phyloP scores from a whole-genome alignment of 2,797 vertebrate genomes.

The Halcyon leucocephala region DNA sequence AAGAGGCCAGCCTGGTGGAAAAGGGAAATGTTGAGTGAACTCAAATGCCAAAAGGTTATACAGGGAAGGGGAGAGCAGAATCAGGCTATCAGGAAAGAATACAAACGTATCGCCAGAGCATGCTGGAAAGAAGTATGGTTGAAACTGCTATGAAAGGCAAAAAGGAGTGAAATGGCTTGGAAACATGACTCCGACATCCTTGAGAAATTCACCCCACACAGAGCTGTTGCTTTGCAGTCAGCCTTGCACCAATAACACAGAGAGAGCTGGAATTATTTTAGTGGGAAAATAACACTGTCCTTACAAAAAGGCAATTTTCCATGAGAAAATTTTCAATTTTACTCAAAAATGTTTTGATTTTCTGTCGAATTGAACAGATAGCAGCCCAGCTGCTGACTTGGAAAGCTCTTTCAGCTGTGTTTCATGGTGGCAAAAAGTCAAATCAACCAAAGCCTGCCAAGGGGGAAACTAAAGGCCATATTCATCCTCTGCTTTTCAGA shows the following conservation, averaged over 20 bases:
- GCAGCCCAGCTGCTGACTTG: neutral
- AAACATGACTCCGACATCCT: neutral
- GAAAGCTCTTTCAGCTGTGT: conserved; percentile 4
- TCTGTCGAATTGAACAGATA: neutral
- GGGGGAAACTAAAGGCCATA: neutral
- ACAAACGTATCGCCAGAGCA: neutral
- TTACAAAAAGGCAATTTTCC: neutral
- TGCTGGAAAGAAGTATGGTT: neutral
- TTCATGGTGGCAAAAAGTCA: neutral
- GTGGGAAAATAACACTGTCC: neutral
- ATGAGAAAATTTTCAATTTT: conserved; percentile 30
- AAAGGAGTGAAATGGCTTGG: neutral
- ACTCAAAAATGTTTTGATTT: conserved; percentile 16
- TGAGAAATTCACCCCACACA: neutral
- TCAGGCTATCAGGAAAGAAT: neutral
- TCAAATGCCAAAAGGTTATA: neutral
- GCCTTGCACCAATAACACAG: neutral
- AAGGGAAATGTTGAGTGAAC: neutral
- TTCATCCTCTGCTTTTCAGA: neutral
- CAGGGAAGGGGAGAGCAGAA: neutral
- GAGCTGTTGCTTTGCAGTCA: neutral
- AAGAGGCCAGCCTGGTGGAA: neutral
- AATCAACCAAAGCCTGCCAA: neutral
- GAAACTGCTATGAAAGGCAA: neutral
- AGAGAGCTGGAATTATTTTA: neutral